Evolutionary conservation across 2,797 vertebrate species (phyloP).

Genomic region (Acrocephalus scirpaceus): DNA sequence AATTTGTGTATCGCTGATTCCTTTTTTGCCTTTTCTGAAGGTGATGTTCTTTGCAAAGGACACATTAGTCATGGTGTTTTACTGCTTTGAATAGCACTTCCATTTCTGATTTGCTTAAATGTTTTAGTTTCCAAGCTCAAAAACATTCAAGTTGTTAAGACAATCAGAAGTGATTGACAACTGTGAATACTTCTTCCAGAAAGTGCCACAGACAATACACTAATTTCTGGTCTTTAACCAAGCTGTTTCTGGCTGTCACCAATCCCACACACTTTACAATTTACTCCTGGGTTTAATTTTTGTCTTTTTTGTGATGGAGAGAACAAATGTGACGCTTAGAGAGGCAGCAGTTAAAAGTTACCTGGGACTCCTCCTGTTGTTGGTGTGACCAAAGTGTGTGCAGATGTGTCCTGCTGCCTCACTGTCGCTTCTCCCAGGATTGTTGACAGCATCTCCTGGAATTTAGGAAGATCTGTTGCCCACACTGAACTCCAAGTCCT

Average conservation of each 20-base stretch:
- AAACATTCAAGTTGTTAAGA: neutral
- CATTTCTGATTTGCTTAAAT: neutral
- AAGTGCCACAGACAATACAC: neutral
- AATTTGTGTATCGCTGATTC: constrained; percentile 5
- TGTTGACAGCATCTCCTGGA: neutral
- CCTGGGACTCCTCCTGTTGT: neutral
- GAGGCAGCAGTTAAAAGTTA: neutral
- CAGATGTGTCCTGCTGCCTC: neutral
- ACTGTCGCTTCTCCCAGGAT: neutral
- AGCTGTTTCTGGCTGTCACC: neutral
- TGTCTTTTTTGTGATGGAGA: neutral
- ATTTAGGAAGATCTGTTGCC: neutral
- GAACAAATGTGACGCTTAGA: neutral
- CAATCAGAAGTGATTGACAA: neutral
- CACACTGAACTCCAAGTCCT: neutral
- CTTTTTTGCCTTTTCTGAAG: constrained; percentile 47
- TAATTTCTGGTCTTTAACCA: neutral
- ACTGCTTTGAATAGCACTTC: neutral
- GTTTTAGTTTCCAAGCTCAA: neutral
- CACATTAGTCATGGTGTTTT: neutral
- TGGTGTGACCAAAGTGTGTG: neutral
- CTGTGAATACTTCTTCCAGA: neutral
- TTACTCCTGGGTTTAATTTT: neutral
- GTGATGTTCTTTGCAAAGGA: neutral
- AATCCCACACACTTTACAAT: neutral